Evolutionary conservation across 2,797 vertebrate genomes (phyloP).

Genomic region (Anguilla anguilla): DNA sequence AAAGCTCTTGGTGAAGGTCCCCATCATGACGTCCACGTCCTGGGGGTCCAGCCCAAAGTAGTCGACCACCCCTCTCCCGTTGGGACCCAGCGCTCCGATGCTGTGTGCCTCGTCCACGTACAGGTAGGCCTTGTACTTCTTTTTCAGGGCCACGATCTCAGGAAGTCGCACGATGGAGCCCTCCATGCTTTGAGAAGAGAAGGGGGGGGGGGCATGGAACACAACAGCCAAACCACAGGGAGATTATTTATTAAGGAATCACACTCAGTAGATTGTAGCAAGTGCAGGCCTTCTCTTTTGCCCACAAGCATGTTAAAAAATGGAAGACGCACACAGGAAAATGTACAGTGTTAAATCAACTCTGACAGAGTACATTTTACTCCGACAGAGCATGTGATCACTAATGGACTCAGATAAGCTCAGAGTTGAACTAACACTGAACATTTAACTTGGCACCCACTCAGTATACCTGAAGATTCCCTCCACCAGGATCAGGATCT

Average conservation of each 20-base stretch:
- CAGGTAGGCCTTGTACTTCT: conserved; percentile 94
- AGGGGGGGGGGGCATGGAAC: background rate
- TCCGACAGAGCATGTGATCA: too few species aligned
- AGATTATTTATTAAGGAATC: background rate
- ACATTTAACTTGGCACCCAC: background rate
- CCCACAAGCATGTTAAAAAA: background rate
- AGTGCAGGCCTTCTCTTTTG: background rate
- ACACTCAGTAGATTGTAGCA: background rate
- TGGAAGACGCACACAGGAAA: background rate
- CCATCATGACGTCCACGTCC: conserved; percentile 98
- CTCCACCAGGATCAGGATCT: conserved; percentile 95
- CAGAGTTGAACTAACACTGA: background rate
- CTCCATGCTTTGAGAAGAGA: conserved; percentile 83
- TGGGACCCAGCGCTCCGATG: conserved; percentile 90
- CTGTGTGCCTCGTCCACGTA: conserved; percentile 97
- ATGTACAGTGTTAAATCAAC: too few species aligned
- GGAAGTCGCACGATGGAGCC: conserved; percentile 94
- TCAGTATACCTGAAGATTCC: conserved; percentile 90
- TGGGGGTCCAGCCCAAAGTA: conserved; percentile 90
- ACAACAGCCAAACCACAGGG: background rate
- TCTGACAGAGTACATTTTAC: too few species aligned
- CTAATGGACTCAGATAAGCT: too few species aligned
- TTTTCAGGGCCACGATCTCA: conserved; percentile 95
- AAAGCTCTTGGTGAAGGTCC: conserved; percentile 97
- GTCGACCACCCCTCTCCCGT: conserved; percentile 89